Conservation (phyloP, 2,888 invertebrate genomes). For the Cetonia aurata region DNA sequence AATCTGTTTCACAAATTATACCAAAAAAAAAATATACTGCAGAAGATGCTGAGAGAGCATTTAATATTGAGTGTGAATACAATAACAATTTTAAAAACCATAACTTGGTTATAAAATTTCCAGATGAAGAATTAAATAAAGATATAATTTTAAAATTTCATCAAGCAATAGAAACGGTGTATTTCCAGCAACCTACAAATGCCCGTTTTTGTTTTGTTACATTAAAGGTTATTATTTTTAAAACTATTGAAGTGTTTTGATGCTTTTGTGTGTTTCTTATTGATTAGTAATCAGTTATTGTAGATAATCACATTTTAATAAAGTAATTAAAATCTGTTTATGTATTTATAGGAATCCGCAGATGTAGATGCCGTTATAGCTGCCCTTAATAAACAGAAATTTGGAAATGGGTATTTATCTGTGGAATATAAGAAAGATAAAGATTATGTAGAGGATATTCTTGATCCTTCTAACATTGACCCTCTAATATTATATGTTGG, state of each 20-base stretch:
- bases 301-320: no score
- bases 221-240: conserved; percentile 58
- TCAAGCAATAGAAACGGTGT: conserved; percentile 73
- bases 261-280: no score
- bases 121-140: conserved; percentile 75
- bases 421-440: conserved; percentile 74
- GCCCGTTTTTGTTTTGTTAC: conserved; percentile 76
- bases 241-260: no score
- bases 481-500: conserved; percentile 76
- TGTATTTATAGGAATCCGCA: conserved; percentile 67
- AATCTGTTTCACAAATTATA: conserved; percentile 68
- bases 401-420: conserved; percentile 71
- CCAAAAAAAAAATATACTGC: conserved; percentile 70
- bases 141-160: conserved; percentile 74
- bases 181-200: conserved; percentile 75
- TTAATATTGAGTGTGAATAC: conserved; percentile 72
- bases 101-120: conserved; percentile 75
- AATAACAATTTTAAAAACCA: conserved; percentile 68
- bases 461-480: conserved; percentile 72
- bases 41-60: conserved; percentile 72
- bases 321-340: no score
- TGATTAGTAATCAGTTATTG: no score
- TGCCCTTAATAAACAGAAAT: conserved; percentile 70
- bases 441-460: conserved; percentile 70
- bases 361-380: conserved; percentile 72